Percentiles rank a stretch among this genome's conserved stretches.
phyloP scores from a whole-genome alignment of 2,113 vertebrate genomes.

The Scomber colias region DNA sequence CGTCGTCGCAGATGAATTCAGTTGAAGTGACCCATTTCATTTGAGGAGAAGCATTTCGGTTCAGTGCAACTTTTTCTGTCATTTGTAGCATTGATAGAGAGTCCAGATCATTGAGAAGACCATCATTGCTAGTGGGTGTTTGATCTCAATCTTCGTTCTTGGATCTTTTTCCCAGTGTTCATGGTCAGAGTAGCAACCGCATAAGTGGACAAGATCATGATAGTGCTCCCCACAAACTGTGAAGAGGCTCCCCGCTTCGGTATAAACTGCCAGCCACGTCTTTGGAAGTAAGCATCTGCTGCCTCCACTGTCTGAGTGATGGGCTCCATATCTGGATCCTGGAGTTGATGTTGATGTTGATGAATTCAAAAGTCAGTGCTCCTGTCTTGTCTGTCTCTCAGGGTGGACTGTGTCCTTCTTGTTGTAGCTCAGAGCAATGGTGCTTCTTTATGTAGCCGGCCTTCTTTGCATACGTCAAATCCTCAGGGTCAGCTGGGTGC shows the following conservation, averaged over 20 bases:
- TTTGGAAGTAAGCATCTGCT: constrained; percentile 38
- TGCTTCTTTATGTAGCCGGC: constrained; percentile 52
- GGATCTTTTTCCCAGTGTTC: constrained; percentile 66
- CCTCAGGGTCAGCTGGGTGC: constrained; percentile 51
- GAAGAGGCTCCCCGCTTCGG: constrained; percentile 63
- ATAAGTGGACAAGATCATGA: constrained; percentile 71
- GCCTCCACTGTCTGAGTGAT: constrained; percentile 28
- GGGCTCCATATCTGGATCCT: constrained; percentile 58
- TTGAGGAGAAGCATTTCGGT: not conserved
- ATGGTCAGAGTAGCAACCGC: constrained; percentile 63
- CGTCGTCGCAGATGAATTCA: not conserved
- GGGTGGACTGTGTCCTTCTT: not conserved
- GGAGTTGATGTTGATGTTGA: not conserved
- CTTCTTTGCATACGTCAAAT: constrained; percentile 65
- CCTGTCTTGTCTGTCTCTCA: not conserved
- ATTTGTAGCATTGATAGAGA: not conserved
- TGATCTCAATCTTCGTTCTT: constrained; percentile 53
- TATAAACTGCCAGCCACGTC: constrained; percentile 32
- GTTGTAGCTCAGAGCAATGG: constrained; percentile 23
- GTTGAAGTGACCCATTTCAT: not conserved
- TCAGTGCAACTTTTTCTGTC: not conserved
- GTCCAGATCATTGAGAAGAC: constrained; percentile 1
- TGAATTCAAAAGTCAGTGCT: constrained; percentile 18
- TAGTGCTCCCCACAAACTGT: constrained; percentile 73
- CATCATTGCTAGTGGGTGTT: constrained; percentile 34